A percentile compares a stretch with the other conserved stretches of the same genome.
Conservation (phyloP, 2,113 vertebrate species). For the Zapus hudsonius region DNA sequence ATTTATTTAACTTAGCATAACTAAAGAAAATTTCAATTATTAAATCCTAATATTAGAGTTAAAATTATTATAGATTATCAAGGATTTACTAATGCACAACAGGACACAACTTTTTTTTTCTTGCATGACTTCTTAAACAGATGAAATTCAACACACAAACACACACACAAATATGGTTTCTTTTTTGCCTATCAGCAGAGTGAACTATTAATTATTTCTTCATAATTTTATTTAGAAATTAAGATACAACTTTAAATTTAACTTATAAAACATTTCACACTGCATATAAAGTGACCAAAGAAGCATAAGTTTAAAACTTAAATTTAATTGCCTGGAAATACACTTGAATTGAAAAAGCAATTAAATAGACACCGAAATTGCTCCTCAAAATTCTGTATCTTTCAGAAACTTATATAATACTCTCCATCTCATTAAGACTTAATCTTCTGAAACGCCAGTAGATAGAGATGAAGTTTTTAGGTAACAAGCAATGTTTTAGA, state of each 20-base stretch:
- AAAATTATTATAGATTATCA: background rate
- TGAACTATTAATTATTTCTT: constrained; percentile 8
- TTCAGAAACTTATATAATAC: constrained; percentile 33
- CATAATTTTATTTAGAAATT: background rate
- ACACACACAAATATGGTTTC: too few relatives aligned
- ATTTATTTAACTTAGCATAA: background rate
- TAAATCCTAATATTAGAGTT: background rate
- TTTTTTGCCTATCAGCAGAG: background rate
- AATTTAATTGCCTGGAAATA: constrained; percentile 56
- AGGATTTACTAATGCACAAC: background rate
- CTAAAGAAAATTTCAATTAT: background rate
- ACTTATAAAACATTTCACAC: background rate
- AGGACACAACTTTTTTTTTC: background rate
- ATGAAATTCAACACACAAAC: background rate
- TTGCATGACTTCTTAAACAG: background rate
- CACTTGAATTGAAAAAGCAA: background rate
- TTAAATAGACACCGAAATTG: constrained; percentile 51
- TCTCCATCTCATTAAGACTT: constrained; percentile 54
- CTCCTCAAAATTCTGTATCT: background rate
- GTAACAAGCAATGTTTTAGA: background rate
- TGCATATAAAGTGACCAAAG: background rate
- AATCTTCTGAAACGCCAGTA: constrained; percentile 51
- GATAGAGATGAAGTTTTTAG: constrained; percentile 25
- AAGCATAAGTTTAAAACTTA: constrained; percentile 58
- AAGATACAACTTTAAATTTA: constrained; percentile 3